Base-by-base conservation (phyloP, 2,797 vertebrate genomes). In the Tokudaia muenninki region DNA sequence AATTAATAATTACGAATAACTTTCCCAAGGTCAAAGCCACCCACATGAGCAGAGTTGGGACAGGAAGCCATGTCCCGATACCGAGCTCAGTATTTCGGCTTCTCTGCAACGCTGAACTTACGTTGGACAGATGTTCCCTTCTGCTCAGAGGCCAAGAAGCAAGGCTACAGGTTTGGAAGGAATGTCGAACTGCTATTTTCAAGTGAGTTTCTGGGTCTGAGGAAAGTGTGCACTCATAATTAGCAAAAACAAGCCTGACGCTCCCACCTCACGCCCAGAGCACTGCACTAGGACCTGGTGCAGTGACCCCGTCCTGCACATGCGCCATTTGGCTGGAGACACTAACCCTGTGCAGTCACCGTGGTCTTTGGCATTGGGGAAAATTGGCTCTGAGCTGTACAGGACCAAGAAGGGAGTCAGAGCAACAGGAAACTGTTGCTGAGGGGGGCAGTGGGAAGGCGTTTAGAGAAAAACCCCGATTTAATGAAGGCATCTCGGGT, bases 161-260 rank as follows among this genome's bases (percentile, higher is more conserved):
- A 57, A 90, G 74, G 75, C 57, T 52, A 55, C 34, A 55, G 92
- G 41, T 44, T 80, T 86, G 82, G 87, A 75, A 92, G 87, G 44
- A 91, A 44, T 4, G 19, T 26, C 17, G 21, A 16, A 41, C 29
- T 72, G 61, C 70, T 86, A 26, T 77, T 95, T 80, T 59, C 63
- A 86, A 5, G 80, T 86, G 55, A 55, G 47, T 37, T 8, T 2
- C 55, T 21, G 31, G 10, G 57, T 87, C 41, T 74, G 44, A 70
- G 70, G 65, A 80, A 88, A 88, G 67, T 50, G 7, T 37, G 55
- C 24, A 65, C 34, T 65, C 84, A 13, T 17, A 70, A 24, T 65
- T 37, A 67, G 21, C 57, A 7, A 34, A 10, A 34, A 37, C 16
- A 24, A 31, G 41, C 47, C 44, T 14, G 63, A 13, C 55, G 74